A percentile compares a stretch with the other conserved stretches of the same genome.
Conservation (phyloP, 1,140 invertebrate species). For the Drosophila ficusphila region DNA sequence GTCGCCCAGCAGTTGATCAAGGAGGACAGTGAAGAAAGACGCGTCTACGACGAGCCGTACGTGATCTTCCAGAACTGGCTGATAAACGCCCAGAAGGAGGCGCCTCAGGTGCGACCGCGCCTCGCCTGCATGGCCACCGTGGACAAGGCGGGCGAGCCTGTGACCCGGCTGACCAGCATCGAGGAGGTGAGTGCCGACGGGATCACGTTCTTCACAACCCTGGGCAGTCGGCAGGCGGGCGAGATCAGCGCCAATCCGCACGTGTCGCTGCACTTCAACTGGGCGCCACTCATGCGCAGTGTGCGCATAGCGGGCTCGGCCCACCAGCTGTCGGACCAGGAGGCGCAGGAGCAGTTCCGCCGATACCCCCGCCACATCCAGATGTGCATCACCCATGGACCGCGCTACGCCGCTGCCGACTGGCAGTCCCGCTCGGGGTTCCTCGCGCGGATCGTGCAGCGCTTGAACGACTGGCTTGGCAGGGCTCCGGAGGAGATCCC, state of each 20-base stretch:
- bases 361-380: slow-evolving; percentile 51
- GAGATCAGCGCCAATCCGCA: slow-evolving; percentile 93
- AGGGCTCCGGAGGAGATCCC: not conserved
- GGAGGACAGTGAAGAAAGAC: slow-evolving; percentile 11
- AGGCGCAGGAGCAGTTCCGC: slow-evolving; percentile 42
- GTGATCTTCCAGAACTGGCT: slow-evolving; percentile 54
- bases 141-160: slow-evolving; percentile 89
- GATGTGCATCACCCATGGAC: slow-evolving; percentile 27
- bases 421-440: not conserved
- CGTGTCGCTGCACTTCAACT: slow-evolving; percentile 95
- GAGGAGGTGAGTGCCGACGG: slow-evolving; percentile 91
- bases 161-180: slow-evolving; percentile 90
- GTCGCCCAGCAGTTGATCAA: not conserved
- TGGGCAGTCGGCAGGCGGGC: slow-evolving; percentile 90
- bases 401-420: slow-evolving; percentile 16
- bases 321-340: slow-evolving; percentile 13
- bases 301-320: slow-evolving; percentile 94
- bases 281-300: slow-evolving; percentile 91
- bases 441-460: not conserved
- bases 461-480: slow-evolving; percentile 9
- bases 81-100: slow-evolving; percentile 13
- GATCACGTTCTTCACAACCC: slow-evolving; percentile 93
- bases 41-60: slow-evolving; percentile 47
- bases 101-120: slow-evolving; percentile 87
- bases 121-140: slow-evolving; percentile 94